Conservation (phyloP, 2,888 invertebrate genomes). For the Sialis lutaria region DNA sequence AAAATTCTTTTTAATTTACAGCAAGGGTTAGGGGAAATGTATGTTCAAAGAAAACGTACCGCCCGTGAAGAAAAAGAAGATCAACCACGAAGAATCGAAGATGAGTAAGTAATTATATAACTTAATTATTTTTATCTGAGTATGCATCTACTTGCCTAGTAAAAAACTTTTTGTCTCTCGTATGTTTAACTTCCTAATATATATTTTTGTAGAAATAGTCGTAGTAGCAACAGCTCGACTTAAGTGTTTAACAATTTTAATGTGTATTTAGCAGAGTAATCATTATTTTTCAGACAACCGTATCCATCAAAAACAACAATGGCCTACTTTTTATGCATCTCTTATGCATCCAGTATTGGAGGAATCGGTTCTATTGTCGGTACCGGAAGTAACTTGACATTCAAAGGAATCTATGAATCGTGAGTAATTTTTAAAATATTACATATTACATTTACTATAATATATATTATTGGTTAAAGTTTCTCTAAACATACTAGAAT, state of each 20-base stretch:
- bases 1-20: constrained; percentile 15
- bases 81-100: constrained; percentile 16
- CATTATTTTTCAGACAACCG: constrained; percentile 27
- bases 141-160: too few relatives aligned
- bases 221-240: too few relatives aligned
- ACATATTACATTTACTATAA: neutral
- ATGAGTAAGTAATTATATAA: constrained; percentile 27
- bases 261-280: constrained; percentile 5
- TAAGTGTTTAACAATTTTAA: too few relatives aligned
- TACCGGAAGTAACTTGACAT: constrained; percentile 68
- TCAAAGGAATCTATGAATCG: constrained; percentile 62
- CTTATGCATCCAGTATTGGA: constrained; percentile 64
- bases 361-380: constrained; percentile 34
- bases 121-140: too few relatives aligned
- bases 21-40: constrained; percentile 51
- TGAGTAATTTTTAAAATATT: constrained; percentile 19
- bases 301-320: constrained; percentile 56
- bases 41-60: constrained; percentile 22
- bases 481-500: neutral
- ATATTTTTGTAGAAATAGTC: too few relatives aligned
- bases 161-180: too few relatives aligned
- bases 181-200: too few relatives aligned
- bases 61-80: constrained; percentile 17
- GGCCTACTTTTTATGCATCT: constrained; percentile 62
- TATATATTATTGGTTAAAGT: neutral